Percentiles rank a stretch among this genome's conserved stretches.
Conservation (phyloP, 1,140 invertebrate species). For the Oryctes rhinoceros region DNA sequence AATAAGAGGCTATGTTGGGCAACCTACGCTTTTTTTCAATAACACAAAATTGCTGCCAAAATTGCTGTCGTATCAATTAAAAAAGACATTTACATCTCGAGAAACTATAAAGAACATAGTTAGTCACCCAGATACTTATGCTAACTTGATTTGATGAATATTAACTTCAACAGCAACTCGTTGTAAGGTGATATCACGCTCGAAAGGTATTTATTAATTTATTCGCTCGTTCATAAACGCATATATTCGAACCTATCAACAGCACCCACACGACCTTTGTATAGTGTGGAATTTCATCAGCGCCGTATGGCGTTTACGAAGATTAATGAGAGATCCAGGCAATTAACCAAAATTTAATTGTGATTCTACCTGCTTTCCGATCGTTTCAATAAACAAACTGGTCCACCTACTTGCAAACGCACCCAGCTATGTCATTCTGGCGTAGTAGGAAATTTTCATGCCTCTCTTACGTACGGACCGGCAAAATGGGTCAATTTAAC, state of each 20-base stretch:
- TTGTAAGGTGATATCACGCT: slow-evolving; percentile 6
- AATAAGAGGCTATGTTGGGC: too few species aligned
- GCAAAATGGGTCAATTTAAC: slow-evolving; percentile 23
- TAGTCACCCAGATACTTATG: too few species aligned
- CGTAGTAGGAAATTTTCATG: slow-evolving; percentile 15
- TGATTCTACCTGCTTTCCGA: neutral
- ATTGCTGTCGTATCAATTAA: too few species aligned
- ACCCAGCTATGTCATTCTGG: slow-evolving; percentile 6
- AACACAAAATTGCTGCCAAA: too few species aligned
- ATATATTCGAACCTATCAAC: neutral
- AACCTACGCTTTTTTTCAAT: too few species aligned
- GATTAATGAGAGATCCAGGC: slow-evolving; percentile 9
- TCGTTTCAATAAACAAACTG: slow-evolving; percentile 25
- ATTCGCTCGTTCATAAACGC: neutral
- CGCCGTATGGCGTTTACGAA: neutral
- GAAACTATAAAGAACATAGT: too few species aligned
- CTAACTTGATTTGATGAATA: too few species aligned
- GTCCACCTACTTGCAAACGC: slow-evolving; percentile 28
- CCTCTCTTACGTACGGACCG: neutral
- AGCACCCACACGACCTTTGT: neutral
- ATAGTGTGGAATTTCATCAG: slow-evolving; percentile 5
- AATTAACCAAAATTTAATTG: slow-evolving; percentile 37
- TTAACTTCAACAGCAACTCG: neutral
- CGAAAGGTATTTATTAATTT: neutral
- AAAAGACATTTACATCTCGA: too few species aligned